phyloP scores from a whole-genome alignment of 1,140 invertebrate species.

The Bombus polaris region DNA sequence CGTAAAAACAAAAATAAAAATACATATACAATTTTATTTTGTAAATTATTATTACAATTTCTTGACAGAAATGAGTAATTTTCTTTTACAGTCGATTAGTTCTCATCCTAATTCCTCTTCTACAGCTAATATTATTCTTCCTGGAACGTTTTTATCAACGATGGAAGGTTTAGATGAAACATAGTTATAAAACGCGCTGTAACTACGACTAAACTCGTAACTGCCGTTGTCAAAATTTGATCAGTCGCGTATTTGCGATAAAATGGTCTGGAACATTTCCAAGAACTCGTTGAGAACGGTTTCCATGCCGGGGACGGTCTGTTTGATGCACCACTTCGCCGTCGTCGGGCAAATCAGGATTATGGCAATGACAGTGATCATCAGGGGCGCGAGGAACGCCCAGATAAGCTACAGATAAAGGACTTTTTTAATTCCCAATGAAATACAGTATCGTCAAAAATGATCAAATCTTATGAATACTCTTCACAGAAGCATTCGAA shows the following conservation, averaged over 20 bases:
- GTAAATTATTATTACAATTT: not conserved
- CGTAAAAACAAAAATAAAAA: not conserved
- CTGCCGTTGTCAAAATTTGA: not conserved
- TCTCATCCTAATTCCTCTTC: not conserved
- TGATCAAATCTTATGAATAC: too few species aligned
- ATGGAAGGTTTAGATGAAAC: not conserved
- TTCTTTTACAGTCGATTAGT: not conserved
- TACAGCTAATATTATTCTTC: not conserved
- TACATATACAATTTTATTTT: not conserved
- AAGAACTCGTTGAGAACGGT: constrained; percentile 38
- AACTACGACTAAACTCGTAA: not conserved
- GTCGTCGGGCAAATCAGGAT: constrained; percentile 70
- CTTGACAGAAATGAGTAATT: not conserved
- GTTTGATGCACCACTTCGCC: constrained; percentile 61
- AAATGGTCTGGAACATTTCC: constrained; percentile 31
- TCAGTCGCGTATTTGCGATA: not conserved
- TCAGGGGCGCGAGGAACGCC: constrained; percentile 60
- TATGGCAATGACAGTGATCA: constrained; percentile 64
- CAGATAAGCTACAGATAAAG: constrained; percentile 61
- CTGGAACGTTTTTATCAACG: not conserved
- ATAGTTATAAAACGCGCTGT: not conserved
- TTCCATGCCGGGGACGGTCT: constrained; percentile 55
- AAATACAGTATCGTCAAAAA: not conserved
- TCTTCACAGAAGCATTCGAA: too few species aligned
- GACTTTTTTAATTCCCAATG: not conserved